Evolutionary conservation across 2,797 vertebrate genomes (phyloP).

Genomic region (Zenarchopterus dispar): DNA sequence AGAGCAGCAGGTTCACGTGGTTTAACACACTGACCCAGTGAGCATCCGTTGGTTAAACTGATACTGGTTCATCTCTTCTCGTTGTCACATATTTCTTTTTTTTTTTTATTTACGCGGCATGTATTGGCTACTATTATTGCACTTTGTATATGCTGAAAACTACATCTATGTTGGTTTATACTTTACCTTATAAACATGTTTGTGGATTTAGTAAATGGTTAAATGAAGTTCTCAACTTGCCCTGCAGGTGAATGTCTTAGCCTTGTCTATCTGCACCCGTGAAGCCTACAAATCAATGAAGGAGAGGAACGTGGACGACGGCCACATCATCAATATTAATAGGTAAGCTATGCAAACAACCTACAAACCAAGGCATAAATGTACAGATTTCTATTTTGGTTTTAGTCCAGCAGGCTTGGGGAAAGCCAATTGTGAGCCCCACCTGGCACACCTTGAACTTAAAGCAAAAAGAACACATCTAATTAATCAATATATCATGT

Average conservation of each 20-base stretch:
- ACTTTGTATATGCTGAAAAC: not conserved
- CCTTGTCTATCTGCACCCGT: constrained; percentile 93
- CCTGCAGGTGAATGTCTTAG: constrained; percentile 92
- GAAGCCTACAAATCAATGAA: constrained; percentile 97
- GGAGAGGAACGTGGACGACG: constrained; percentile 92
- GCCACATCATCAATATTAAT: constrained; percentile 98
- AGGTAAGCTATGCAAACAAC: constrained; percentile 78
- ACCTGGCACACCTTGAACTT: no score
- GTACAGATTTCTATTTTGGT: constrained; percentile 12
- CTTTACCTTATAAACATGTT: not conserved
- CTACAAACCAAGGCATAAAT: constrained; percentile 22
- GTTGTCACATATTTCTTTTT: not conserved
- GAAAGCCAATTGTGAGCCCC: no score
- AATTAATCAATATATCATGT: no score
- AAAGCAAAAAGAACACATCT: no score
- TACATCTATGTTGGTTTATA: not conserved
- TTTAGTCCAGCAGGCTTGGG: not conserved
- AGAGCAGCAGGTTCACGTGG: constrained; percentile 45
- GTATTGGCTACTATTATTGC: no score
- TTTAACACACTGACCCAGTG: constrained; percentile 37
- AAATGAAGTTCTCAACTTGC: not conserved
- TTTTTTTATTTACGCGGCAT: not conserved
- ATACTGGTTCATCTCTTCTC: not conserved
- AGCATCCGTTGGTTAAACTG: constrained; percentile 16
- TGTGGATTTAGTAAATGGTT: not conserved